phyloP scores from a whole-genome alignment of 35 echinoderm and acorn worm species.

The Heliocidaris erythrogramma region DNA sequence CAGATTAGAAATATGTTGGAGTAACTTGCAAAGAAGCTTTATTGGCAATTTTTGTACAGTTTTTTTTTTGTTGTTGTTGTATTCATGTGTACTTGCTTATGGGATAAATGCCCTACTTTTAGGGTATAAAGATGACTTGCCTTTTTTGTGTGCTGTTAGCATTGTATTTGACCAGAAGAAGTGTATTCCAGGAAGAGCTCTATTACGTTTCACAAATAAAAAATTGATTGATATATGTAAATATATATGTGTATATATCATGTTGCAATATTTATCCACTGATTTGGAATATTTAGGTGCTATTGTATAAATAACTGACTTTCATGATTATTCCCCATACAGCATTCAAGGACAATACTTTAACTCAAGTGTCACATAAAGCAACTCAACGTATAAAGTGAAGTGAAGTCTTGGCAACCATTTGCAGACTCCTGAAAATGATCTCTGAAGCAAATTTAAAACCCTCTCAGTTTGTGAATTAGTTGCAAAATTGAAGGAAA shows the following conservation, averaged over 20 bases:
- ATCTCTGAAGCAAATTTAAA: neutral
- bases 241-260: conserved; percentile 14
- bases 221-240: conserved; percentile 25
- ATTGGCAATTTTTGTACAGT: neutral
- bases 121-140: neutral
- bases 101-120: neutral
- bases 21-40: neutral
- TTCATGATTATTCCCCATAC: neutral
- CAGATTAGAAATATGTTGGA: neutral
- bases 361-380: neutral
- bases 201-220: conserved; percentile 2
- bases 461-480: neutral
- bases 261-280: conserved; percentile 43
- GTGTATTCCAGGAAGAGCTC: neutral
- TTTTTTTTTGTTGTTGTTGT: neutral
- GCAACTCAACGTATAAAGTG: neutral
- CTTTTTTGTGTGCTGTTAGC: conserved; percentile 8
- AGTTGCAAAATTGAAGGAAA: neutral
- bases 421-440: neutral
- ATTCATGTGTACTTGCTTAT: neutral
- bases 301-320: conserved; percentile 30
- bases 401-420: neutral
- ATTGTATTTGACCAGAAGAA: neutral
- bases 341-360: neutral
- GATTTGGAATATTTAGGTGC: conserved; percentile 37